Evolutionary conservation across 2,888 invertebrate genomes (phyloP), one percentile per base, ranked within the genome.

Genomic region (Xestobium rufovillosum): DNA sequence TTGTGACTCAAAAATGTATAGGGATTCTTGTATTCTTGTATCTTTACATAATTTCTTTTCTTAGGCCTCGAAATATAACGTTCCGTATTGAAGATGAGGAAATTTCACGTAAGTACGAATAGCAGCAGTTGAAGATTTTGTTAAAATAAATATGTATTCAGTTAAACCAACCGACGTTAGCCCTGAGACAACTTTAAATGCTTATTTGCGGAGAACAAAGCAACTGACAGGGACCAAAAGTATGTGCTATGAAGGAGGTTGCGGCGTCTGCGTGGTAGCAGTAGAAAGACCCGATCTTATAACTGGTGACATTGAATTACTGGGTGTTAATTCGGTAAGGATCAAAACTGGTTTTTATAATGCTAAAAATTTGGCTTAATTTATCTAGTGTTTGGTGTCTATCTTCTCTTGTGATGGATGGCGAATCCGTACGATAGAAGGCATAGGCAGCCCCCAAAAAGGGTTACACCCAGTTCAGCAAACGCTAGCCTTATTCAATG

Each of bases 161-260:
- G 23, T 19, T 19, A 19, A 19, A 19, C 6, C 23, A 8, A 8
- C 6, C n/a, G 63, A 54, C 31, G 51, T 61, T 1, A 63, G 55
- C 1, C 71, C 75, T 0, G 70, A 73, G 28, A 78, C 77, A 1
- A 70, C 75, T 0, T 60, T 83, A 2, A 80, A 81, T 45, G 71
- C 73, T 19, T 83, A 71, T 51, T 71, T 83, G 30, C 64, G 83
- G 3, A 71, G 73, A 1, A 66, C 72, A 40, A 73, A 75, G 0
- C 69, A 73, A 40, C 60, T 82, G 1, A 73, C 71, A 3, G 83
- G 83, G 1, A 83, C 83, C 0, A 83, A 83, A 53, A 69, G 67
- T 1, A 82, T 81, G 80, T 83, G 83, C 49, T 70, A 72, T 13
- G 82, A 83, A 56, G 83, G 83, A 0, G 83, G 83, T 1, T 83